Evolutionary conservation across 2,797 vertebrate species (phyloP), one percentile per base, ranked within the genome.

Genomic region (Labroides dimidiatus): DNA sequence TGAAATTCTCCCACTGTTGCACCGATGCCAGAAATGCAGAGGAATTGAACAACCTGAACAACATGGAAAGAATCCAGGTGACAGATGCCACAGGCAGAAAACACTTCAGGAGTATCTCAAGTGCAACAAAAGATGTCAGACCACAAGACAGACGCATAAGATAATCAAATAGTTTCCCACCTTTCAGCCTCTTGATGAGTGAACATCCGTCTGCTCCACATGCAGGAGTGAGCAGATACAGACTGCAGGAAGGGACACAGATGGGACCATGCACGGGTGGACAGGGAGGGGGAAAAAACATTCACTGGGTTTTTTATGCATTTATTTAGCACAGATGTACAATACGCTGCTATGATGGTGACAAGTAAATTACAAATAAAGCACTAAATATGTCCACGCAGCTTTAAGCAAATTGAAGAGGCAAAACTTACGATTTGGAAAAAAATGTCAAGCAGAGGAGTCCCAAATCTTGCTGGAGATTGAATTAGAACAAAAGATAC

Each of bases 181-280:
- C 64, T 75, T 73, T 76, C 44, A 66, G 64, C 37, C 41, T 72
- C 72, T 75, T n/a, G 54, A 52, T 69, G 75, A 15, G 67, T 42
- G 66, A 82, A 65, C 75, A 84, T 80, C 65, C 27, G 55, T 75
- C 43, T 23, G 54, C 69, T 78, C 72, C 12, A 63, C 53, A 39
- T 59, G 72, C 50, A 42, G 57, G 59, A 33, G 47, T 23, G 42
- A 61, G 43, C 27, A 14, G 14, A 71, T 33, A 41, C 59, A 67
- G 66, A 53, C 56, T 70, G 54, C 48, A 24, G 48, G 48, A 47
- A 24, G 56, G 24, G 49, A 54, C 66, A 64, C 64, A 82, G 68
- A 68, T 69, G 77, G 67, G 64, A 41, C 20, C 55, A 42, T 33
- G 30, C 20, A 59, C 36, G 27, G 17, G 43, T 50, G 20, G 12